A percentile compares a stretch with the other conserved stretches of the same genome.
Evolutionary conservation across 2,113 vertebrate species (phyloP).

Genomic region (Protobothrops mucrosquamatus): DNA sequence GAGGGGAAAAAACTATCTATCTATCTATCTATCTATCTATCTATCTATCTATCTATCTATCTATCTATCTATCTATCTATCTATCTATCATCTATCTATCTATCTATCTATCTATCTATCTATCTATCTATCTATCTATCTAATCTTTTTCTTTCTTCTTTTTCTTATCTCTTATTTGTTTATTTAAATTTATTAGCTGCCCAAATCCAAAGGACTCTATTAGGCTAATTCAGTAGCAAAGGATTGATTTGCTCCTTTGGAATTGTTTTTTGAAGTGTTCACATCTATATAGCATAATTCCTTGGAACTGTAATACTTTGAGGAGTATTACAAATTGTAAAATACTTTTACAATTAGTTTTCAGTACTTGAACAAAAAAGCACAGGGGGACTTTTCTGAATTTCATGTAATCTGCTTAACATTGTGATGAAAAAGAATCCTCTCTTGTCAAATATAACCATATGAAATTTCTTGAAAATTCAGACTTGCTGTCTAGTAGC

Average conservation of each 20-base stretch:
- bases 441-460: neutral
- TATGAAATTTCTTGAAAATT: neutral
- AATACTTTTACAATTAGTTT: neutral
- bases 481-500: neutral
- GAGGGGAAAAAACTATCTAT: neutral
- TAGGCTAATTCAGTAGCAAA: neutral
- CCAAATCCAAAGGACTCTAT: neutral
- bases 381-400: neutral
- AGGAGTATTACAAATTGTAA: too few relatives aligned
- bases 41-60: too few relatives aligned
- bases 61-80: too few relatives aligned
- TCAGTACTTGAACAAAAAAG: neutral
- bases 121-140: too few relatives aligned
- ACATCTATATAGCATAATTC: neutral
- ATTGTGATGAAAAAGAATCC: neutral
- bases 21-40: neutral
- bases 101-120: rapidly evolving
- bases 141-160: neutral
- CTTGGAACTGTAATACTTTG: neutral
- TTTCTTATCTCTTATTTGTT: neutral
- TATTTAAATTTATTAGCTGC: neutral
- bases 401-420: neutral
- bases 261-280: neutral
- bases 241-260: neutral
- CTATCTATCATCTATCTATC: too few relatives aligned